Base-by-base conservation (phyloP, 2,113 vertebrate species). In the Oxygymnocypris stewartii region DNA sequence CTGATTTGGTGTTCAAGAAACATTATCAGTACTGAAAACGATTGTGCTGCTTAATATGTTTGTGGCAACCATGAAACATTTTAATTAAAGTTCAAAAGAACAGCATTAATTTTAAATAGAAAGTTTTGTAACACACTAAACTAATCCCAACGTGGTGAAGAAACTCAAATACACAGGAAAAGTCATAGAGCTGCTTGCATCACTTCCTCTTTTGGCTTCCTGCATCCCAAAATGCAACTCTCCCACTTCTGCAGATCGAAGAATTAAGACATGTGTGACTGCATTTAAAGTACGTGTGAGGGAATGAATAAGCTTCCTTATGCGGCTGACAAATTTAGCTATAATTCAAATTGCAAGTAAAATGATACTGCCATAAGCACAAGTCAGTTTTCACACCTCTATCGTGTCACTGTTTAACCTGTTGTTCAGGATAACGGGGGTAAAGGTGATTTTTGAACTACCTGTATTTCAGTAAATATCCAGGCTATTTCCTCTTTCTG, bases 401-500 rank as follows among this genome's bases (percentile, higher is more conserved):
- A 63, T 4, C 0, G 12, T 37, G 13, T 59, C 57, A 31, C 82
- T 6, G 79, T 75, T 49, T 74, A 86, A 89, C 88, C 76, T 25
- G 88, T 85, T 73, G 31, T 82, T 57, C 79, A 65, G 83, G 83
- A 82, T 76, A 42, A 80, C 13, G 74, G 31, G 79, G 42, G 25
- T 37, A 81, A 74, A 77, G 82, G 80, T 73, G 65, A 84, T 79
- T 84, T n/a, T 35, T 65, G 18, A 37, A 65, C 85, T 74, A 65
- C 47, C 75, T 20, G 16, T 79, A 63, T 44, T 54, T 54, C 25
- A 42, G 59, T 49, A 35, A 79, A 28, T 44, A 65, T 49, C 20
- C 57, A 25, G 61, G 37, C 16, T 25, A 87, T 74, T 84, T 89
- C 88, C 86, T 84, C 86, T 84, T 84, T 75, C 74, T 49, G 83